Evolutionary conservation across 2,797 vertebrate species (phyloP).

Genomic region (Centroberyx gerrardi): DNA sequence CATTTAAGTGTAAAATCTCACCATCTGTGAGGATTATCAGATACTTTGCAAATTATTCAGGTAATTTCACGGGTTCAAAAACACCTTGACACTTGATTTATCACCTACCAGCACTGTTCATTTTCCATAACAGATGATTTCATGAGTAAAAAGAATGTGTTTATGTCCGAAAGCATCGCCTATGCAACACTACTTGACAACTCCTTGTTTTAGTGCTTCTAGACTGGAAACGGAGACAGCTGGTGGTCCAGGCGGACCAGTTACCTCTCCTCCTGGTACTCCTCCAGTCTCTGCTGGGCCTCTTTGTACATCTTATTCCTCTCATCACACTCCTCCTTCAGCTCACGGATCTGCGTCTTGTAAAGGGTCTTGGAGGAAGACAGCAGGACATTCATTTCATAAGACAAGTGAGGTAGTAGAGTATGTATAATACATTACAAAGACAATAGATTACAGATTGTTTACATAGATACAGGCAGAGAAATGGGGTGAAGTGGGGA

Average conservation of each 20-base stretch:
- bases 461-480: no score
- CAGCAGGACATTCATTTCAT: constrained; percentile 17
- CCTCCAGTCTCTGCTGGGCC: constrained; percentile 90
- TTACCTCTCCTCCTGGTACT: constrained; percentile 95
- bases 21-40: no score
- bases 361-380: constrained; percentile 90
- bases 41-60: background rate
- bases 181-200: no score
- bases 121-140: no score
- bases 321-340: constrained; percentile 95
- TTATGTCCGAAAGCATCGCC: no score
- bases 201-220: no score
- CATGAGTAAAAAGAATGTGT: no score
- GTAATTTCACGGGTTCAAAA: background rate
- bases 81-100: no score
- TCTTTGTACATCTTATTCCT: constrained; percentile 92
- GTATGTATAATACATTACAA: no score
- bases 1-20: no score
- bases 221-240: background rate
- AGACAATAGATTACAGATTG: background rate
- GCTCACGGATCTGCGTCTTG: constrained; percentile 96
- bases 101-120: no score
- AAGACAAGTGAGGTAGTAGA: background rate
- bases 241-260: background rate
- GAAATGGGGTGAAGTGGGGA: no score